Percentiles rank a stretch among this genome's conserved stretches.
phyloP scores from a whole-genome alignment of 2,797 vertebrate species.

The Catharus ustulatus region DNA sequence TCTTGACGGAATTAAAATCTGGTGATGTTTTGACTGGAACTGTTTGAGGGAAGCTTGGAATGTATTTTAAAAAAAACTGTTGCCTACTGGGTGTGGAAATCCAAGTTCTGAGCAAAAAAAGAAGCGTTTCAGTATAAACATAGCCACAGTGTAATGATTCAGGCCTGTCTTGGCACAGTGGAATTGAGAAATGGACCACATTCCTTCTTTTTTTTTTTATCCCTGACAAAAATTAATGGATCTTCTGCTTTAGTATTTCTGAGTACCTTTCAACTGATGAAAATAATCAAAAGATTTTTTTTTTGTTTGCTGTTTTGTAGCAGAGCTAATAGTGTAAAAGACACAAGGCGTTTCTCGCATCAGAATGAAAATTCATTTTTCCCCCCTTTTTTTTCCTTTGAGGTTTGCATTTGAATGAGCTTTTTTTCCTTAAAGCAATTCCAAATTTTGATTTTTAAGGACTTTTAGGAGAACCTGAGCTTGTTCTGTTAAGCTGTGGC shows the following conservation, averaged over 20 bases:
- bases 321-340: background rate
- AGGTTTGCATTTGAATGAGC: background rate
- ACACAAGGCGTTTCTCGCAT: background rate
- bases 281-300: background rate
- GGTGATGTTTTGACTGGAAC: slow-evolving; percentile 62
- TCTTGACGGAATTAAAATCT: slow-evolving; percentile 59
- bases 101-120: background rate
- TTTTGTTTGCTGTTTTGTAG: background rate
- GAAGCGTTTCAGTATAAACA: slow-evolving; percentile 44
- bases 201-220: background rate
- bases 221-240: background rate
- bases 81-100: slow-evolving; percentile 60
- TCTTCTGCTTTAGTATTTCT: background rate
- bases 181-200: background rate
- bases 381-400: background rate
- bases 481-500: background rate
- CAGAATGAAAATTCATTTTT: background rate
- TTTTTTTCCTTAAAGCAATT: background rate
- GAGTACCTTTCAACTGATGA: background rate
- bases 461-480: background rate
- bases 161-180: slow-evolving; percentile 8
- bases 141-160: slow-evolving; percentile 49
- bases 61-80: slow-evolving; percentile 34
- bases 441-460: background rate
- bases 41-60: slow-evolving; percentile 64